A percentile compares a stretch with the other conserved stretches of the same genome.
Evolutionary conservation across 2,888 invertebrate species (phyloP).

Genomic region (Oscheius sp.): DNA sequence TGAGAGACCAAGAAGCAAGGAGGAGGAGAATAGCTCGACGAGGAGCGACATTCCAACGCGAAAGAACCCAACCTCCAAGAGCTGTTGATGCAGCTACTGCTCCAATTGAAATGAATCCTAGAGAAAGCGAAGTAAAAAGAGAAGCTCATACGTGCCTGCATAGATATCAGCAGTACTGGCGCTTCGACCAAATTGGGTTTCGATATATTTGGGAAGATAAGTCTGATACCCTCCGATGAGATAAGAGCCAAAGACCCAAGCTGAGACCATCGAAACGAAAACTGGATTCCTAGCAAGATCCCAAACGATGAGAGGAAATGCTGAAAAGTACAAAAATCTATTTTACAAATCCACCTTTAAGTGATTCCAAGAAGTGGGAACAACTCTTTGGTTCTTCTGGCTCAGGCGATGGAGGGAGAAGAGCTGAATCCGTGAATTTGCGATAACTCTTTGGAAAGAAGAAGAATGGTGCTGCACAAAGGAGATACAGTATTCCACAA

Average conservation of each 20-base stretch:
- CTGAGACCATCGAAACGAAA: conserved; percentile 78
- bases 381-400: conserved; percentile 27
- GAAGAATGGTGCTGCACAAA: conserved; percentile 77
- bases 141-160: conserved; percentile 74
- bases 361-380: conserved; percentile 12
- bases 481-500: conserved; percentile 75
- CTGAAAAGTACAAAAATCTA: conserved; percentile 34
- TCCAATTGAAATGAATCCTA: conserved; percentile 61
- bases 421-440: conserved; percentile 6
- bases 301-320: conserved; percentile 72
- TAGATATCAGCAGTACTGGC: conserved; percentile 79
- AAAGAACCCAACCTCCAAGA: conserved; percentile 57
- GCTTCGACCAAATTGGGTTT: conserved; percentile 79
- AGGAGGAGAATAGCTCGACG: conserved; percentile 47
- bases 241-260: conserved; percentile 76
- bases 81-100: conserved; percentile 61
- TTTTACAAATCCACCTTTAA: conserved; percentile 8
- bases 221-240: conserved; percentile 71
- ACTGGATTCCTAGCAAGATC: conserved; percentile 78
- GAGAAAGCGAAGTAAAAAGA: not conserved
- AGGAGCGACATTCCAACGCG: conserved; percentile 51
- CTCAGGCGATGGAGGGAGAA: not conserved
- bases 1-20: conserved; percentile 52
- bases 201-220: conserved; percentile 81
- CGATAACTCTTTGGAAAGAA: conserved; percentile 76